Conservation (phyloP, 2,113 vertebrate species). For the Nicator chloris region DNA sequence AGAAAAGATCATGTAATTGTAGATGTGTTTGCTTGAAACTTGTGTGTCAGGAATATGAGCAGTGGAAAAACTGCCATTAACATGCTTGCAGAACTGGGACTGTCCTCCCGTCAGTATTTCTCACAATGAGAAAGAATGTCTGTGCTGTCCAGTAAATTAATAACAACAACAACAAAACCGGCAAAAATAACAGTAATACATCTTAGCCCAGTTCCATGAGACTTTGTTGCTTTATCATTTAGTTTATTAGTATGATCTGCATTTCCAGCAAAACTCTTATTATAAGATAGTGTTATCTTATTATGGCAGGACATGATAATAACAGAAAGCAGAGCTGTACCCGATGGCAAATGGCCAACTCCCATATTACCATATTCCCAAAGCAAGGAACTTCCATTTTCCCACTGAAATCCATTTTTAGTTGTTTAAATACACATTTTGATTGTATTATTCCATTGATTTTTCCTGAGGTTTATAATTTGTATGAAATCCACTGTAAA, state of each 20-base stretch:
- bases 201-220: background rate
- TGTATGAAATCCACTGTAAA: background rate
- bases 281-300: too few relatives aligned
- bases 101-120: background rate
- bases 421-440: background rate
- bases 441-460: background rate
- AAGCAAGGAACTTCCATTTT: background rate
- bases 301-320: background rate
- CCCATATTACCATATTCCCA: background rate
- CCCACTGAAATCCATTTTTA: background rate
- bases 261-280: conserved; percentile 14
- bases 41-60: background rate
- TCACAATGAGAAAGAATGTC: background rate
- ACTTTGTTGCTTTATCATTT: background rate
- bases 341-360: background rate
- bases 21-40: background rate
- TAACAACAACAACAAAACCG: background rate
- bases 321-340: background rate
- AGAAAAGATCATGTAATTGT: background rate
- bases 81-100: background rate
- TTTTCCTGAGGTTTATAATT: background rate
- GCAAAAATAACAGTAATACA: background rate
- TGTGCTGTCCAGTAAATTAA: background rate
- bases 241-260: background rate
- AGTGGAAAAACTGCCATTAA: background rate